Percentiles rank a stretch among this genome's conserved stretches.
Conservation (phyloP, 2,113 vertebrate genomes). For the Numenius arquata region DNA sequence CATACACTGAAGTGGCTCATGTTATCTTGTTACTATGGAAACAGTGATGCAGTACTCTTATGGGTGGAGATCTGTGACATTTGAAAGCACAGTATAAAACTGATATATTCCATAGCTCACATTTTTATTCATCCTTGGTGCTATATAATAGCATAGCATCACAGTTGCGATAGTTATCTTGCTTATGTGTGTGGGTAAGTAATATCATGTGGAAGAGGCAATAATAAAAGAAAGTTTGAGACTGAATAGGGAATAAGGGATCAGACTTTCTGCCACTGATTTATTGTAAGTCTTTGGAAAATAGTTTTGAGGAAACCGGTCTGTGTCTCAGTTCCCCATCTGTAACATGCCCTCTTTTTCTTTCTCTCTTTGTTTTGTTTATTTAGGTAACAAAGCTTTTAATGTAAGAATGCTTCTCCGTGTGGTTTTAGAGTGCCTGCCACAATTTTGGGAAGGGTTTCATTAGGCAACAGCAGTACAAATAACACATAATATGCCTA, state of each 20-base stretch:
- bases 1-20: neutral
- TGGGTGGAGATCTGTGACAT: conserved; percentile 40
- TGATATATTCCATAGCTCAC: neutral
- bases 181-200: neutral
- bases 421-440: neutral
- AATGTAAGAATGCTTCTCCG: neutral
- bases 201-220: neutral
- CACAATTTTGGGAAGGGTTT: neutral
- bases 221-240: conserved; percentile 7
- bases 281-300: neutral
- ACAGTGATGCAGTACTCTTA: conserved; percentile 33
- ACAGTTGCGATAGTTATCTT: neutral
- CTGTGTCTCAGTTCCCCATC: neutral
- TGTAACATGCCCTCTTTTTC: neutral
- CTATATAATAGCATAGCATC: neutral
- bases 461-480: neutral
- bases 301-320: neutral
- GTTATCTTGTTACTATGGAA: conserved; percentile 51
- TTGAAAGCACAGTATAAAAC: neutral
- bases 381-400: neutral
- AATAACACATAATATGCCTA: neutral
- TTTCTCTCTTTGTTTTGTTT: neutral
- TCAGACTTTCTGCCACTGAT: neutral
- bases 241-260: neutral
- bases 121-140: conserved; percentile 7